These are phyloP conservation scores for Cheilosia impressa DNA, from an alignment of 2,888 invertebrate species.

Conservation along the genomic window DNA sequence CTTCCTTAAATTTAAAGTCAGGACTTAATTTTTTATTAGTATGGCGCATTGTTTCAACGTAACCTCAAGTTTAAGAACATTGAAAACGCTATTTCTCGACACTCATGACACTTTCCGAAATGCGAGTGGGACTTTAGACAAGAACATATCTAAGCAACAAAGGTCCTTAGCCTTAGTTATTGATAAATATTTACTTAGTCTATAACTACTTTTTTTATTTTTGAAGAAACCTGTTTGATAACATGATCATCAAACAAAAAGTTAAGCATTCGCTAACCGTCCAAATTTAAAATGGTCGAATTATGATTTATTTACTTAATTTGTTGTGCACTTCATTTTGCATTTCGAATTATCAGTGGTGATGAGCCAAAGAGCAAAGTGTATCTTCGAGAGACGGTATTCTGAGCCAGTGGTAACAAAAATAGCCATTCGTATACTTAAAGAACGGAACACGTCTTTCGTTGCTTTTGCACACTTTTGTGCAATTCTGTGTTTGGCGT, in stretches of 20 bases:
- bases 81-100: too few species aligned
- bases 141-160: too few species aligned
- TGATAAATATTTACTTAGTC: too few species aligned
- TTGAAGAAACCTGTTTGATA: too few species aligned
- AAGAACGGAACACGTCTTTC: conserved; percentile 43
- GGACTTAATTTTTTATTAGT: too few species aligned
- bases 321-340: conserved; percentile 53
- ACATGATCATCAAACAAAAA: background rate
- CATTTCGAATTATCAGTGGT: conserved; percentile 58
- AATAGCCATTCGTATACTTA: conserved; percentile 44
- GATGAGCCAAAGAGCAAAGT: conserved; percentile 72
- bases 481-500: conserved; percentile 29
- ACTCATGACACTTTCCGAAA: too few species aligned
- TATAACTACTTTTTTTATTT: too few species aligned
- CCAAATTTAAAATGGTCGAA: conserved; percentile 14
- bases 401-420: conserved; percentile 53
- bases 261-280: background rate
- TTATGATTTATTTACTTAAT: conserved; percentile 34
- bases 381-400: conserved; percentile 60
- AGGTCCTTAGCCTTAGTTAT: too few species aligned
- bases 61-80: too few species aligned
- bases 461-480: conserved; percentile 45
- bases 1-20: too few species aligned
- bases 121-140: too few species aligned
- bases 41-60: too few species aligned